Conservation (phyloP, 2,113 vertebrate genomes). For the Pitta sordida region DNA sequence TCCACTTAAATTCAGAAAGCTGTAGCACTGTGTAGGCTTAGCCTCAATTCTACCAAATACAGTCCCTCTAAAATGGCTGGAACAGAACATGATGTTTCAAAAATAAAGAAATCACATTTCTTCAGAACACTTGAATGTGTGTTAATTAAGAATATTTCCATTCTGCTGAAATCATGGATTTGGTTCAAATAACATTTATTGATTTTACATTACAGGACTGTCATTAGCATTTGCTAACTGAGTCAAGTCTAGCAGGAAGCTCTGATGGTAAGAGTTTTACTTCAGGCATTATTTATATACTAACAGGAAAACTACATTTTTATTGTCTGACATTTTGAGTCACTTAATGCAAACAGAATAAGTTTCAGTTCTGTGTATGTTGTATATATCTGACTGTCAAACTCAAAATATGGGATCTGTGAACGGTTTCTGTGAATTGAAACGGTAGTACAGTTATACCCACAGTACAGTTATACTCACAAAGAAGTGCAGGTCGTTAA, state of each 20-base stretch:
- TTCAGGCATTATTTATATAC: slow-evolving; percentile 30
- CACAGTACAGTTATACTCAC: too few species aligned
- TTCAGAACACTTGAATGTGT: neutral
- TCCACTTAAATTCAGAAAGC: neutral
- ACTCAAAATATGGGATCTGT: neutral
- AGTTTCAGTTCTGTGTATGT: neutral
- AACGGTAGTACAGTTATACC: neutral
- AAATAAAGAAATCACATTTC: slow-evolving; percentile 16
- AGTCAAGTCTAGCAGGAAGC: neutral
- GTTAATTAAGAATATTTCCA: slow-evolving; percentile 36
- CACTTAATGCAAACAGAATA: neutral
- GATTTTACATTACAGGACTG: slow-evolving; percentile 14
- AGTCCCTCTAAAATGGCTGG: neutral
- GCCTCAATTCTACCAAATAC: slow-evolving; percentile 6
- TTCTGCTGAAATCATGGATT: neutral
- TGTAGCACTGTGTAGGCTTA: neutral
- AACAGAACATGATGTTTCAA: slow-evolving; percentile 41
- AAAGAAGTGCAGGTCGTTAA: too few species aligned
- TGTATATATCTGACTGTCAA: neutral
- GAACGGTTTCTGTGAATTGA: neutral
- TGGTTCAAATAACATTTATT: slow-evolving; percentile 12
- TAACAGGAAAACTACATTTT: slow-evolving; percentile 1
- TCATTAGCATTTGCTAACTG: slow-evolving; percentile 17
- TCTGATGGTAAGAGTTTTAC: neutral
- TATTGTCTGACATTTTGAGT: neutral